These are phyloP conservation scores for Echinarachnius parma DNA, from an alignment of 53 echinoderm and acorn worm genomes.

Conservation along the genomic window DNA sequence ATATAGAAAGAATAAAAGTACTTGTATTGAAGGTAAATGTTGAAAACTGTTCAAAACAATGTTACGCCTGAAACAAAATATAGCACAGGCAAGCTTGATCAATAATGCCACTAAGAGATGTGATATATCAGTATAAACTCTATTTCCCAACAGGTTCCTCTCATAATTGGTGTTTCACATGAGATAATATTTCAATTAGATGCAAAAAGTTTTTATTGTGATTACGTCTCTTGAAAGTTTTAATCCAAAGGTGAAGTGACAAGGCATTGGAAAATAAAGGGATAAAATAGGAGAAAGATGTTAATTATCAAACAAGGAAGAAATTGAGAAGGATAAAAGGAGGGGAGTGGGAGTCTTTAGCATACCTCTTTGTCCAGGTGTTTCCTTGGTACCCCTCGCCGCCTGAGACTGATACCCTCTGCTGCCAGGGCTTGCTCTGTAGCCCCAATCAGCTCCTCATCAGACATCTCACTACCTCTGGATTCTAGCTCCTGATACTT, in stretches of 20 bases:
- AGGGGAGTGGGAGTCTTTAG: background rate
- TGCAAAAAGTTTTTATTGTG: background rate
- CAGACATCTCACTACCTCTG: slow-evolving; percentile 22
- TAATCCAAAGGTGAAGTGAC: background rate
- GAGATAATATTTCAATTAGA: too few species aligned
- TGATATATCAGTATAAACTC: too few species aligned
- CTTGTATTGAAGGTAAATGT: too few species aligned
- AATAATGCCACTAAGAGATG: too few species aligned
- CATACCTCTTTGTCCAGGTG: slow-evolving; percentile 3
- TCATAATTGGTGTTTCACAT: too few species aligned
- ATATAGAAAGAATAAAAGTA: too few species aligned
- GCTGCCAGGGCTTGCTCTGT: slow-evolving; percentile 56
- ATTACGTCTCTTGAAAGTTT: background rate
- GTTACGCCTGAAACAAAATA: too few species aligned
- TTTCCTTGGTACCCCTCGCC: slow-evolving; percentile 32
- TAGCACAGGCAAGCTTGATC: too few species aligned
- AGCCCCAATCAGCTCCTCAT: slow-evolving; percentile 70
- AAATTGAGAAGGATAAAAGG: background rate
- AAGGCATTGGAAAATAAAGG: background rate
- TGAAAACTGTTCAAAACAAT: too few species aligned
- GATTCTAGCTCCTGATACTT: slow-evolving; percentile 73
- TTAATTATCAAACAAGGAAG: background rate
- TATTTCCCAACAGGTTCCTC: too few species aligned
- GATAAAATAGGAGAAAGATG: background rate
- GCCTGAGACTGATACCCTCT: slow-evolving; percentile 69